phyloP scores from a whole-genome alignment of 2,113 vertebrate genomes.

The Eurypyga helias region DNA sequence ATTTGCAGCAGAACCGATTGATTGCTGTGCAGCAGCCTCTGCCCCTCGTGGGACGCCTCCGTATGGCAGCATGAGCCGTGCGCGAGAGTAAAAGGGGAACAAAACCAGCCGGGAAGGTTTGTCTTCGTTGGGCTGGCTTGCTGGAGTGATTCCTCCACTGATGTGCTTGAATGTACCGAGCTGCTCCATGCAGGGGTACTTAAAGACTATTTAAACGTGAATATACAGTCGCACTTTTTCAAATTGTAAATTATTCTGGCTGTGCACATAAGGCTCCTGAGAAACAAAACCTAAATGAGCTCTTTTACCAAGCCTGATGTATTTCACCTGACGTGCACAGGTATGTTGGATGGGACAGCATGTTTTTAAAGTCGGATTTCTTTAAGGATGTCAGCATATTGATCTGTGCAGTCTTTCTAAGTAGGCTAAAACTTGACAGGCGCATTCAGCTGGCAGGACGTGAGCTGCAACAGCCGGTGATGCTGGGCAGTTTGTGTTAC shows the following conservation, averaged over 20 bases:
- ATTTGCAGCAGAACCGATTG: not conserved
- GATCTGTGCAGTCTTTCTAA: accelerated
- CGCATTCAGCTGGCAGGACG: not conserved
- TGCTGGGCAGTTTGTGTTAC: too few species aligned
- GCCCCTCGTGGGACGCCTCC: not conserved
- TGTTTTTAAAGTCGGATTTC: not conserved
- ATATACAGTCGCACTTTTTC: not conserved
- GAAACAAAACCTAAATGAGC: not conserved
- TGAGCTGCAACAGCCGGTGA: not conserved
- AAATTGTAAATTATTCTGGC: too few species aligned
- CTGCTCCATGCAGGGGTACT: not conserved
- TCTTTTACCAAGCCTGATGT: not conserved
- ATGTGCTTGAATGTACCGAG: accelerated
- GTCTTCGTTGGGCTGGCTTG: not conserved
- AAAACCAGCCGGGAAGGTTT: not conserved
- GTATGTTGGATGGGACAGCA: not conserved
- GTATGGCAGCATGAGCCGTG: accelerated
- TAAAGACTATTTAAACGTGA: not conserved
- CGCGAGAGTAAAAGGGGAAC: accelerated
- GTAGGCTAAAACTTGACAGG: not conserved
- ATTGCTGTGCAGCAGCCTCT: not conserved
- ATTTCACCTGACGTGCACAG: not conserved
- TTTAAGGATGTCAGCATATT: not conserved
- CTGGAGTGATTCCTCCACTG: too few species aligned
- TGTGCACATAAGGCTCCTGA: not conserved